A percentile compares a stretch with the other conserved stretches of the same genome.
Evolutionary conservation across 2,113 vertebrate genomes (phyloP).

Genomic region (Buteo buteo): DNA sequence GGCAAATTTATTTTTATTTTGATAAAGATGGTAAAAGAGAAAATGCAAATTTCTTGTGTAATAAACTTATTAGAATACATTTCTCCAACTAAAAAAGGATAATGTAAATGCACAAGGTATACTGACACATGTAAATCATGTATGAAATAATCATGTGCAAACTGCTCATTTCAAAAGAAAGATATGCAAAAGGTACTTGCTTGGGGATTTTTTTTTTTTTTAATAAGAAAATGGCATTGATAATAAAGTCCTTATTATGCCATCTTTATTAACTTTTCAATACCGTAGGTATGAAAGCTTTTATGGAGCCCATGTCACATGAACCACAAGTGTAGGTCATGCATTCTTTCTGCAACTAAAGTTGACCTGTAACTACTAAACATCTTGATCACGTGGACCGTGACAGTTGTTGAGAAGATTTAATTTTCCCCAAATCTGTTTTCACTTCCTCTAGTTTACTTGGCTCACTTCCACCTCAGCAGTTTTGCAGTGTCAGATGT

Average conservation of each 20-base stretch:
- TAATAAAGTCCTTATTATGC: background rate
- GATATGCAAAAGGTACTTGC: background rate
- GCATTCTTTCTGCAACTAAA: background rate
- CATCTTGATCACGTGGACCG: background rate
- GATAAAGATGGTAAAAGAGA: background rate
- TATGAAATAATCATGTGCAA: background rate
- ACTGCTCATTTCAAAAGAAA: background rate
- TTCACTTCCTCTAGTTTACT: background rate
- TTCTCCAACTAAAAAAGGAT: background rate
- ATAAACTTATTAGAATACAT: background rate
- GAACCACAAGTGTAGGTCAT: accelerated
- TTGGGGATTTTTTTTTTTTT: background rate
- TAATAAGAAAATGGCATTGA: background rate
- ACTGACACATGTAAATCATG: background rate
- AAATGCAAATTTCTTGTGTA: background rate
- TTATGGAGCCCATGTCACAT: background rate
- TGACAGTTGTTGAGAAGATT: background rate
- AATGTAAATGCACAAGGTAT: background rate
- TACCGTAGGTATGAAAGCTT: background rate
- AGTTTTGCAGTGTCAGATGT: background rate
- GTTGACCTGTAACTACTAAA: background rate
- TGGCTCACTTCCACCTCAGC: background rate
- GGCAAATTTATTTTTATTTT: background rate
- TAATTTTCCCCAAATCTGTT: background rate
- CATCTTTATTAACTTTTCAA: background rate